These are phyloP conservation scores for Cordylochernes scorpioides DNA, from an alignment of 2,888 invertebrate genomes.

Conservation along the genomic window DNA sequence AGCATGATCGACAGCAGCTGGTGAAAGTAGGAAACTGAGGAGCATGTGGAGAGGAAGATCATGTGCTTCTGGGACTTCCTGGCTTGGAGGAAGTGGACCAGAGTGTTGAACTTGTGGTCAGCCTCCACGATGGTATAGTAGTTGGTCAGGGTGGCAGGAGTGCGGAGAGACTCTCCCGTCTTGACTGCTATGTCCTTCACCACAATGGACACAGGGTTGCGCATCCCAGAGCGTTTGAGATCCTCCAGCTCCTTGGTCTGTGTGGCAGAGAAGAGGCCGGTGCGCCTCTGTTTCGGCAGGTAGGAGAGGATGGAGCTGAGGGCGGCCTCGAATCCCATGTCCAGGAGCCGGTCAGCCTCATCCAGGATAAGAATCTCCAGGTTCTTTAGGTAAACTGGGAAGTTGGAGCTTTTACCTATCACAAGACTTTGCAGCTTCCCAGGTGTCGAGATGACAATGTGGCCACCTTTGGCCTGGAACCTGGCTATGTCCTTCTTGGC, in stretches of 20 bases:
- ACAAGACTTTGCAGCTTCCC: conserved; percentile 63
- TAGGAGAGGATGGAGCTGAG: conserved; percentile 65
- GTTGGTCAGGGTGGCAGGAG: conserved; percentile 31
- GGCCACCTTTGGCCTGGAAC: conserved; percentile 39
- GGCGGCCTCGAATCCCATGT: conserved; percentile 62
- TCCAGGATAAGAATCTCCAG: conserved; percentile 66
- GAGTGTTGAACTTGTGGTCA: conserved; percentile 47
- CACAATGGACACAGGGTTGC: conserved; percentile 68
- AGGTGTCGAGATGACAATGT: conserved; percentile 79
- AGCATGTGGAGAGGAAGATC: conserved; percentile 80
- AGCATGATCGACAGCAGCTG: conserved; percentile 31
- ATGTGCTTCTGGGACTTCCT: conserved; percentile 36
- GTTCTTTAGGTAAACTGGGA: conserved; percentile 5
- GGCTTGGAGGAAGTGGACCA: conserved; percentile 46
- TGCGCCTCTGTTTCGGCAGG: conserved; percentile 70
- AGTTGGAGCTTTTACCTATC: conserved; percentile 8
- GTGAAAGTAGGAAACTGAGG: conserved; percentile 78
- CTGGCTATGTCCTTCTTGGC: conserved; percentile 43
- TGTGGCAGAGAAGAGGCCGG: conserved; percentile 94
- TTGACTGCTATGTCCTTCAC: conserved; percentile 86
- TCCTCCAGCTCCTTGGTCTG: conserved; percentile 81
- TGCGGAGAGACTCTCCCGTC: conserved; percentile 24
- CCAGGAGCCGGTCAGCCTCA: conserved; percentile 81
- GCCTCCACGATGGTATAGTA: conserved; percentile 29
- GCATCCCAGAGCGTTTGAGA: conserved; percentile 64